phyloP scores from a whole-genome alignment of 2,888 invertebrate species.

The Ochropacha duplaris region DNA sequence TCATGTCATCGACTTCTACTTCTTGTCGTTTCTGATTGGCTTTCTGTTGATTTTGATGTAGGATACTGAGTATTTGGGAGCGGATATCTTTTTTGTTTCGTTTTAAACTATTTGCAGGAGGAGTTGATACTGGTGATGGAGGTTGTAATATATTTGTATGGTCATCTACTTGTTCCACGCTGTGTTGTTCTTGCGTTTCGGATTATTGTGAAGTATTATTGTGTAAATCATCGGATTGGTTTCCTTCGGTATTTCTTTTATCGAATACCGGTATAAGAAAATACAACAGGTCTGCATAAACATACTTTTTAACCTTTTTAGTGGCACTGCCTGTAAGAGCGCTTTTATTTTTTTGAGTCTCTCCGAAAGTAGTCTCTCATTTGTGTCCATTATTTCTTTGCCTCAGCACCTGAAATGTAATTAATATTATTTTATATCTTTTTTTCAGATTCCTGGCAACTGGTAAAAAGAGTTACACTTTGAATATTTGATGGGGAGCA shows the following conservation, averaged over 20 bases:
- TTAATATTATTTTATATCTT: conserved; percentile 10
- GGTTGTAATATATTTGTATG: too few relatives aligned
- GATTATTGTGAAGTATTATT: too few relatives aligned
- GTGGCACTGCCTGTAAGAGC: conserved; percentile 14
- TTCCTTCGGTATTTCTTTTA: conserved; percentile 9
- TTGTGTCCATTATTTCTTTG: conserved; percentile 18
- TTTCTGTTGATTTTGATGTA: too few relatives aligned
- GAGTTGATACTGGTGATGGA: too few relatives aligned
- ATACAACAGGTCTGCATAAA: conserved; percentile 13
- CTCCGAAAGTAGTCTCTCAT: conserved; percentile 15
- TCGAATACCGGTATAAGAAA: conserved; percentile 18
- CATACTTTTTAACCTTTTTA: conserved; percentile 18
- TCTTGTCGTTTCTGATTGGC: too few relatives aligned
- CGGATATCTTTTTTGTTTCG: too few relatives aligned
- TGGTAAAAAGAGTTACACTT: conserved; percentile 20
- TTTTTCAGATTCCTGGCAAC: conserved; percentile 23
- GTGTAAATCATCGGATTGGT: neutral
- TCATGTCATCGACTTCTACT: too few relatives aligned
- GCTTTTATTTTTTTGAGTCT: conserved; percentile 14
- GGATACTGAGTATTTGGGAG: too few relatives aligned
- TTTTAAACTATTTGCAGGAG: too few relatives aligned
- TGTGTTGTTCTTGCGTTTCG: too few relatives aligned
- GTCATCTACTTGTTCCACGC: too few relatives aligned
- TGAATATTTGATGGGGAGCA: conserved; percentile 20
- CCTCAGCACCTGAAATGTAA: conserved; percentile 14